Conservation (phyloP, 2,797 vertebrate species). For the Lindbergichthys nudifrons region DNA sequence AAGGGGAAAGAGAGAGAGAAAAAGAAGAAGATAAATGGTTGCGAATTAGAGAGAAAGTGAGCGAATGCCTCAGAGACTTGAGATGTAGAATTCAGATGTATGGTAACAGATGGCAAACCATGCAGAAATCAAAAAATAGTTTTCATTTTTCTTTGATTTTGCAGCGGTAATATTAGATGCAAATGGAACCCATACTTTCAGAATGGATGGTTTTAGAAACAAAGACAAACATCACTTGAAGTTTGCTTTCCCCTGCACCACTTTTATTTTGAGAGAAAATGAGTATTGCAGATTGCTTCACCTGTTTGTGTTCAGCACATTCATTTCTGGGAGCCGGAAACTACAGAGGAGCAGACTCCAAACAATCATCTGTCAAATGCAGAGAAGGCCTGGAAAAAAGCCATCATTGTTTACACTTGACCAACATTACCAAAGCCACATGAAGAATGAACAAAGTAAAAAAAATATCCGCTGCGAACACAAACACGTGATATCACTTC, state of each 20-base stretch:
- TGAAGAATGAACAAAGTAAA: conserved; percentile 50
- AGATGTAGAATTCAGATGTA: conserved; percentile 75
- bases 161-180: conserved; percentile 80
- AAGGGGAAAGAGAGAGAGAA: conserved; percentile 20
- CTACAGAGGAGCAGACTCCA: conserved; percentile 74
- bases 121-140: conserved; percentile 83
- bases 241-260: conserved; percentile 49
- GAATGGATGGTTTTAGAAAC: conserved; percentile 71
- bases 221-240: conserved; percentile 74
- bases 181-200: conserved; percentile 77
- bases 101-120: conserved; percentile 84
- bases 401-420: conserved; percentile 77
- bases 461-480: conserved; percentile 10
- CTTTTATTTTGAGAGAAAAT: conserved; percentile 62
- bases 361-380: conserved; percentile 80
- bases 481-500: conserved; percentile 27
- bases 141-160: conserved; percentile 84
- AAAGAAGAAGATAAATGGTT: conserved; percentile 51
- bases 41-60: conserved; percentile 68
- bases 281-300: conserved; percentile 76
- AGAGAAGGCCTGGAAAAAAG: conserved; percentile 69
- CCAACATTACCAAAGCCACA: conserved; percentile 72
- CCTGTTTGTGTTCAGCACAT: conserved; percentile 80
- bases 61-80: conserved; percentile 72
- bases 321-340: conserved; percentile 72